phyloP scores from a whole-genome alignment of 2,797 vertebrate genomes.

The Emys orbicularis region DNA sequence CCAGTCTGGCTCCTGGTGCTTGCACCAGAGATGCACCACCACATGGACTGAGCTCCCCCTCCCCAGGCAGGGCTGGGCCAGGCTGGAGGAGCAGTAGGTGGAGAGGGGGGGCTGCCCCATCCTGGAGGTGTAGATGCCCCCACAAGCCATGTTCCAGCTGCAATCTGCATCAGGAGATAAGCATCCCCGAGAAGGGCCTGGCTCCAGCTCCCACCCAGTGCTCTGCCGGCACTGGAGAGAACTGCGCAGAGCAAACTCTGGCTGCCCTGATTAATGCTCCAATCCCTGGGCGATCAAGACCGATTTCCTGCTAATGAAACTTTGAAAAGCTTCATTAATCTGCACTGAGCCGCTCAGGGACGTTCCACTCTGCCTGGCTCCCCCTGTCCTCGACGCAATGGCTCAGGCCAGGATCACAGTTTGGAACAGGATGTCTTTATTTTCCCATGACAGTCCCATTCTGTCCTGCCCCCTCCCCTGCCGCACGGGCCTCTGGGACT shows the following conservation, averaged over 20 bases:
- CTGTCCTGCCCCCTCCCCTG: neutral
- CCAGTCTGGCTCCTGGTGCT: neutral
- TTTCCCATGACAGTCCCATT: neutral
- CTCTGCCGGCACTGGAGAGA: neutral
- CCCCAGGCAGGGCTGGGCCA: neutral
- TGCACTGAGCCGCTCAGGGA: neutral
- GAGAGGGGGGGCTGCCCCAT: neutral
- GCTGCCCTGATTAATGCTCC: neutral
- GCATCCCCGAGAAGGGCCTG: neutral
- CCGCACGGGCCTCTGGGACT: neutral
- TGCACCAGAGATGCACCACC: neutral
- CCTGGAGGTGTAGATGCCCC: neutral
- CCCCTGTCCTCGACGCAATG: neutral
- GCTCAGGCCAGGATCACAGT: neutral
- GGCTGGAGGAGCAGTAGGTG: neutral
- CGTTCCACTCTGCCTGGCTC: neutral
- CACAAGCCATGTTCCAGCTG: neutral
- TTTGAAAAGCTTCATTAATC: neutral
- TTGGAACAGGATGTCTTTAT: neutral
- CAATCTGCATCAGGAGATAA: neutral
- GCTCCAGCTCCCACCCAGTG: neutral
- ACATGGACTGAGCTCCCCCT: neutral
- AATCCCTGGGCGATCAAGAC: neutral
- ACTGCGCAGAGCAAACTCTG: neutral
- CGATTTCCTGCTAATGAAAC: neutral